Conservation (phyloP, 2,888 invertebrate genomes). For the Lycocerus yunnanus region DNA sequence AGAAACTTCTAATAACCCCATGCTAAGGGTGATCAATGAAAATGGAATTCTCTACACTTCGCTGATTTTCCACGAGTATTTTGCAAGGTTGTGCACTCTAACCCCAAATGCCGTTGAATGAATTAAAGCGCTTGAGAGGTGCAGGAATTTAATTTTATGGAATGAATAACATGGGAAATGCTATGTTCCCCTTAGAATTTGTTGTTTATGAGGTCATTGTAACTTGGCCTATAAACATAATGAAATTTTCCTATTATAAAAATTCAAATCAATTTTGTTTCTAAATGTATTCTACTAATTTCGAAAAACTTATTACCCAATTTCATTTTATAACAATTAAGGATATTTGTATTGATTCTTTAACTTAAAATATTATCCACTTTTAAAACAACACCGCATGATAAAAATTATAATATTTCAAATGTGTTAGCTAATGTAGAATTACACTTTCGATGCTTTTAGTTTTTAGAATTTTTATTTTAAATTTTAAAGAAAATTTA, state of each 20-base stretch:
- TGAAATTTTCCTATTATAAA: background rate
- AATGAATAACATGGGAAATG: slow-evolving; percentile 24
- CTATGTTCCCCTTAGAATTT: background rate
- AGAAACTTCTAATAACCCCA: slow-evolving; percentile 24
- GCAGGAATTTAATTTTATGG: slow-evolving; percentile 27
- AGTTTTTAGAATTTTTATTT: background rate
- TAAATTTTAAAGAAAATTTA: slow-evolving; percentile 17
- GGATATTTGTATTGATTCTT: too few species aligned
- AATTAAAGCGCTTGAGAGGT: slow-evolving; percentile 25
- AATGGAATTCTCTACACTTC: slow-evolving; percentile 9
- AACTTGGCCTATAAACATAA: background rate
- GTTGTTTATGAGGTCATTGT: background rate
- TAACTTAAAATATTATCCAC: too few species aligned
- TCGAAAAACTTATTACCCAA: too few species aligned
- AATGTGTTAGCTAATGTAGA: background rate
- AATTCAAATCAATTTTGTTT: background rate
- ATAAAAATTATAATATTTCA: too few species aligned
- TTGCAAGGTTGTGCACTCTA: slow-evolving; percentile 14
- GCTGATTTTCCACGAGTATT: slow-evolving; percentile 15
- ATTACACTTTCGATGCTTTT: background rate
- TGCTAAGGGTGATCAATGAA: slow-evolving; percentile 18
- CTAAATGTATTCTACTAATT: background rate
- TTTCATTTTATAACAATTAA: too few species aligned
- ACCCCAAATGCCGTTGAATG: slow-evolving; percentile 17
- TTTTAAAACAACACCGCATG: too few species aligned